A percentile compares a stretch with the other conserved stretches of the same genome.
These are phyloP conservation scores for Pachypanchax playfairii DNA, from an alignment of 2,113 vertebrate genomes.

Conservation along the genomic window DNA sequence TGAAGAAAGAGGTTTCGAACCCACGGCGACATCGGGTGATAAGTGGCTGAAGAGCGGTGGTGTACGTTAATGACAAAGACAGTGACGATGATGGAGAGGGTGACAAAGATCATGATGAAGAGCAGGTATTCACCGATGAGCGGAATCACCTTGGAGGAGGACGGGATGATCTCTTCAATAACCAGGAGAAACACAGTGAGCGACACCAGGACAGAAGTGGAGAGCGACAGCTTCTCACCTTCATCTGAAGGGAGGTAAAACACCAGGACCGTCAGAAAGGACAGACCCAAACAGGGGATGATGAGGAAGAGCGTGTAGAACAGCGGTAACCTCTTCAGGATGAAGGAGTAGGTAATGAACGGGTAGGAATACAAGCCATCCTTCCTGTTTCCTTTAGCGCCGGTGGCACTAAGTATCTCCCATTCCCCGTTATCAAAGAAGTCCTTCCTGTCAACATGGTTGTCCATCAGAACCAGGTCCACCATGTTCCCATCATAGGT, in stretches of 20 bases:
- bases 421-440: slow-evolving; percentile 98
- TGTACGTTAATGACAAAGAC: slow-evolving; percentile 98
- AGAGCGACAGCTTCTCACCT: slow-evolving; percentile 95
- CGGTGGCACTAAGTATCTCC: slow-evolving; percentile 94
- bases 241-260: slow-evolving; percentile 98
- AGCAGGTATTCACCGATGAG: slow-evolving; percentile 95
- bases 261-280: slow-evolving; percentile 93
- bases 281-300: slow-evolving; percentile 92
- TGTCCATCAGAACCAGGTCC: slow-evolving; percentile 87
- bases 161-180: slow-evolving; percentile 98
- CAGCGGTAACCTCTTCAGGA: slow-evolving; percentile 90
- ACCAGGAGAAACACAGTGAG: slow-evolving; percentile 97
- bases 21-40: slow-evolving; percentile 98
- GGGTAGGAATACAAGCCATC: slow-evolving; percentile 89
- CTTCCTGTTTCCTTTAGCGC: slow-evolving; percentile 85
- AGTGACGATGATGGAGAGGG: slow-evolving; percentile 93
- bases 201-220: slow-evolving; percentile 94
- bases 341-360: slow-evolving; percentile 92
- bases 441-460: slow-evolving; percentile 93
- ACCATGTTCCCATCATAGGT: slow-evolving; percentile 95
- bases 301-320: slow-evolving; percentile 98
- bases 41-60: slow-evolving; percentile 92
- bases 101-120: slow-evolving; percentile 99
- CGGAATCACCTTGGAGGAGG: slow-evolving; percentile 96
- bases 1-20: slow-evolving; percentile 93